A percentile compares a stretch with the other conserved stretches of the same genome.
These are phyloP conservation scores for Nematolebias whitei DNA, from an alignment of 2,113 vertebrate species.

Conservation along the genomic window DNA sequence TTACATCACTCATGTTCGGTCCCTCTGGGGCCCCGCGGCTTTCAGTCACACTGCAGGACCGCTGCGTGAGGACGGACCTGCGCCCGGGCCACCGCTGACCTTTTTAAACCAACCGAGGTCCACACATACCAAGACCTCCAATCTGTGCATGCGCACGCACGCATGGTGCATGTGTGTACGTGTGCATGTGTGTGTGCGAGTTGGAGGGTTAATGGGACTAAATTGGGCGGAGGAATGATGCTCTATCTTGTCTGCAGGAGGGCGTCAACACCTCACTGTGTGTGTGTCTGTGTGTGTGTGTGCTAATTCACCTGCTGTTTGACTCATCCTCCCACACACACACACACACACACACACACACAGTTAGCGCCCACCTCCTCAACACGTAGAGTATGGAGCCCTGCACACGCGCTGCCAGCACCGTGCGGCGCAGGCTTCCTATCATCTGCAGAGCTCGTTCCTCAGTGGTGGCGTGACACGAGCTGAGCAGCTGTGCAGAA, in stretches of 20 bases:
- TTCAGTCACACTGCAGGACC: no score
- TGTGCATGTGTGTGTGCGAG: not conserved
- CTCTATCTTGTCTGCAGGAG: no score
- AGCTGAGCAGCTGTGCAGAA: constrained; percentile 36
- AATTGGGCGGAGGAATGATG: constrained; percentile 52
- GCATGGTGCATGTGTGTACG: no score
- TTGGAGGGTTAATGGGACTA: constrained; percentile 47
- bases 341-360: not conserved
- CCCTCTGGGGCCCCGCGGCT: constrained; percentile 3
- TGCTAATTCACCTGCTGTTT: constrained; percentile 65
- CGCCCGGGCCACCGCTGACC: constrained; percentile 52
- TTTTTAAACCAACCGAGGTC: constrained; percentile 48
- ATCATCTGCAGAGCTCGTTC: constrained; percentile 25
- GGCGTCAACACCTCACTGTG: constrained; percentile 24
- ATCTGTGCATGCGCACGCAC: constrained; percentile 31
- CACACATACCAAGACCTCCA: constrained; percentile 32
- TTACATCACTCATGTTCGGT: constrained; percentile 8
- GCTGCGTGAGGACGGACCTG: constrained; percentile 30
- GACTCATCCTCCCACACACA: constrained; percentile 51
- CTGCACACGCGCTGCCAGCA: not conserved
- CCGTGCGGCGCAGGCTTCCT: constrained; percentile 10
- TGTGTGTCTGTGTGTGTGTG: constrained; percentile 19
- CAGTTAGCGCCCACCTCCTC: constrained; percentile 12
- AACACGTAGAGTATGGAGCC: not conserved
- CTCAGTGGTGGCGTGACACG: not conserved